Evolutionary conservation across 2,797 vertebrate genomes (phyloP).

Genomic region (Euthynnus affinis): DNA sequence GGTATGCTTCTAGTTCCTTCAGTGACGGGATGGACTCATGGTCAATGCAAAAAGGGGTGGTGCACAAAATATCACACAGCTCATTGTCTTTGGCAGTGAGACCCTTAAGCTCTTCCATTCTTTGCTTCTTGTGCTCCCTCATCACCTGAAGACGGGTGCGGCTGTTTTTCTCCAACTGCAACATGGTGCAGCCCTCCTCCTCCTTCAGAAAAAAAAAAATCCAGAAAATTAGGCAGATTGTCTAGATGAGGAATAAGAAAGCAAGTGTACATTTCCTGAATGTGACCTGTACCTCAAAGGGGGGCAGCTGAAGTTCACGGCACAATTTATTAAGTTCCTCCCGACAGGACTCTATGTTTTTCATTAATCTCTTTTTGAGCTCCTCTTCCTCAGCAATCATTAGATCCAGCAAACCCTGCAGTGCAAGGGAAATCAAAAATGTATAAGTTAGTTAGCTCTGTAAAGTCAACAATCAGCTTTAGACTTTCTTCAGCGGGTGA

Average conservation of each 20-base stretch:
- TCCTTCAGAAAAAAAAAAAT: slow-evolving; percentile 77
- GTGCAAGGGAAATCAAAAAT: not conserved
- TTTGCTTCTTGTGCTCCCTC: slow-evolving; percentile 89
- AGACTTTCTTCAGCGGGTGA: not conserved
- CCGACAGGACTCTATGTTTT: slow-evolving; percentile 85
- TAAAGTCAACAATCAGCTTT: not conserved
- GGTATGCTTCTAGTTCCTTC: slow-evolving; percentile 87
- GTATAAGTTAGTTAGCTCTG: not conserved
- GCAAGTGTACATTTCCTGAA: not conserved
- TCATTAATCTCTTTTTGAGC: slow-evolving; percentile 88
- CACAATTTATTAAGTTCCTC: slow-evolving; percentile 87
- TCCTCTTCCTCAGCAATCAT: slow-evolving; percentile 94
- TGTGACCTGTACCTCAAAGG: slow-evolving; percentile 84
- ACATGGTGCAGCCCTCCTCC: slow-evolving; percentile 87
- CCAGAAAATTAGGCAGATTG: slow-evolving; percentile 1
- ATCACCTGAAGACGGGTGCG: slow-evolving; percentile 88
- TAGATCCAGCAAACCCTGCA: slow-evolving; percentile 89
- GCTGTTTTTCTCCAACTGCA: slow-evolving; percentile 93
- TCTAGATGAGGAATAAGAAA: not conserved
- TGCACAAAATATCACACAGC: slow-evolving; percentile 90
- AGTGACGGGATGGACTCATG: slow-evolving; percentile 83
- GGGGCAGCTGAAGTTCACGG: slow-evolving; percentile 87
- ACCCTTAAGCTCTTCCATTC: slow-evolving; percentile 88
- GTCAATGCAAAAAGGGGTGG: slow-evolving; percentile 77
- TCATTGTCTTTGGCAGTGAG: slow-evolving; percentile 88